Evolutionary conservation across 2,113 vertebrate genomes (phyloP).

Genomic region (Anolis sagrei): DNA sequence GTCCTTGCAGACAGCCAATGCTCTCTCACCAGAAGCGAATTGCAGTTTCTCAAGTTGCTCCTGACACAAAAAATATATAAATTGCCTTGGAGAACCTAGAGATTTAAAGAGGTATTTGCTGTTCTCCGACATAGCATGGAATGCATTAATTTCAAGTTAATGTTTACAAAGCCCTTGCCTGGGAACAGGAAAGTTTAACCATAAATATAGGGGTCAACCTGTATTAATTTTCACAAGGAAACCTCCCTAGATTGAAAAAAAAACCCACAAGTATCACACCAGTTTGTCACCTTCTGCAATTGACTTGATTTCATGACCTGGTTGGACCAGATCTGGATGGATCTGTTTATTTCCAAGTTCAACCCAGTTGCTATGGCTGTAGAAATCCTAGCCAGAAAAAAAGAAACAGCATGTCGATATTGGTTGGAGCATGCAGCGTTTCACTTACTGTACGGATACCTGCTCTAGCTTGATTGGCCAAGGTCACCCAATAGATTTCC

Average conservation of each 20-base stretch:
- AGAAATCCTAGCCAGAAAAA: constrained; percentile 82
- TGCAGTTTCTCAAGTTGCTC: too few relatives aligned
- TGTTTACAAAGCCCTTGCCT: too few relatives aligned
- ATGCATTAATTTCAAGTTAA: too few relatives aligned
- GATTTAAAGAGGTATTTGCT: too few relatives aligned
- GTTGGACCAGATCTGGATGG: constrained; percentile 82
- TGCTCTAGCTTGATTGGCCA: not conserved
- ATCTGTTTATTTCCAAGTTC: constrained; percentile 81
- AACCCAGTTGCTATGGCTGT: constrained; percentile 92
- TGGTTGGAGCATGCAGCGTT: not conserved
- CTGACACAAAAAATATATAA: too few relatives aligned
- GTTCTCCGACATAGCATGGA: too few relatives aligned
- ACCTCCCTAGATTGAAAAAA: not conserved
- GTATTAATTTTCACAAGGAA: not conserved
- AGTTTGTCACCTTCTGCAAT: constrained; percentile 78
- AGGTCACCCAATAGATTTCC: too few relatives aligned
- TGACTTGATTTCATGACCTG: constrained; percentile 72
- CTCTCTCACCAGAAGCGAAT: too few relatives aligned
- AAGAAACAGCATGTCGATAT: not conserved
- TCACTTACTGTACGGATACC: not conserved
- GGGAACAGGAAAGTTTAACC: too few relatives aligned
- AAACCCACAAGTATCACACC: not conserved
- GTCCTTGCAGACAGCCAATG: too few relatives aligned
- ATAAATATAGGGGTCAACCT: too few relatives aligned
- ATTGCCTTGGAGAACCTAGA: too few relatives aligned